Conservation (phyloP, 1,140 invertebrate genomes). For the Zaprionus camerounensis region DNA sequence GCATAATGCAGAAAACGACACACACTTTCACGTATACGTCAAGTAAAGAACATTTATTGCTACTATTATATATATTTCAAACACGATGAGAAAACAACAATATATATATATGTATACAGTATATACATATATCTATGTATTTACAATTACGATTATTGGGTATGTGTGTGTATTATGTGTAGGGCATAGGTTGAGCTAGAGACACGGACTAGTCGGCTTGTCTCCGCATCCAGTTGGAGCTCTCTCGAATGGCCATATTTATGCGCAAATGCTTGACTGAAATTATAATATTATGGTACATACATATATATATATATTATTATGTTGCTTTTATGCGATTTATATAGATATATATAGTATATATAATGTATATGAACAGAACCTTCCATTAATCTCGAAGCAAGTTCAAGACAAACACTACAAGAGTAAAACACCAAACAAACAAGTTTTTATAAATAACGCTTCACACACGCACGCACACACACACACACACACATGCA, state of each 20-base stretch:
- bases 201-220: not conserved
- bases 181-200: constrained; percentile 53
- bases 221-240: constrained; percentile 14
- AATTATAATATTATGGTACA: constrained; percentile 40
- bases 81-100: constrained; percentile 37
- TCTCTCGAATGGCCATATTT: constrained; percentile 39
- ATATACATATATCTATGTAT: constrained; percentile 49
- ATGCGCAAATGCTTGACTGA: constrained; percentile 77
- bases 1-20: constrained; percentile 44
- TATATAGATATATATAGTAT: constrained; percentile 2
- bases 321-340: constrained; percentile 64
- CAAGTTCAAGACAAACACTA: constrained; percentile 39
- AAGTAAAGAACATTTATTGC: constrained; percentile 66
- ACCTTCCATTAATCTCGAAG: constrained; percentile 66
- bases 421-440: constrained; percentile 60
- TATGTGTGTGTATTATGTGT: constrained; percentile 63
- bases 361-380: constrained; percentile 48
- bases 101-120: not conserved
- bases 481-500: constrained; percentile 25
- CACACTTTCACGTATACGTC: constrained; percentile 77
- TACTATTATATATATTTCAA: constrained; percentile 61
- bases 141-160: constrained; percentile 53
- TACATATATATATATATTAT: not conserved
- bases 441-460: constrained; percentile 2
- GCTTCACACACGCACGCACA: not conserved